A percentile compares a stretch with the other conserved stretches of the same genome.
These are phyloP conservation scores for Salmo trutta DNA, from an alignment of 2,797 vertebrate species.

Conservation along the genomic window DNA sequence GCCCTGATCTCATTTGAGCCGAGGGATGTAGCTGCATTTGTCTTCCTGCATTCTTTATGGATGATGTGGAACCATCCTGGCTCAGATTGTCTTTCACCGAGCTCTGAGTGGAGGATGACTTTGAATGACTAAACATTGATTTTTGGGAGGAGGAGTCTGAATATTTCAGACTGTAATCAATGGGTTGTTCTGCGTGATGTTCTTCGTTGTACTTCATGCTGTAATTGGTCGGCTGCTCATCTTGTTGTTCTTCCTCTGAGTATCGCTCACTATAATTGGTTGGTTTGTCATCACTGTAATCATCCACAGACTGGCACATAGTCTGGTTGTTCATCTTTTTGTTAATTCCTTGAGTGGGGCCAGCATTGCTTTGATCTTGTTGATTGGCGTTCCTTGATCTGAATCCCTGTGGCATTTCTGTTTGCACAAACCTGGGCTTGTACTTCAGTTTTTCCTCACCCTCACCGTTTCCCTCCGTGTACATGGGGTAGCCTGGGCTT, in stretches of 20 bases:
- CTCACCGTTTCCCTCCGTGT: constrained; percentile 68
- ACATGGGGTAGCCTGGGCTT: constrained; percentile 76
- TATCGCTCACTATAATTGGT: constrained; percentile 87
- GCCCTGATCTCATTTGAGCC: constrained; percentile 72
- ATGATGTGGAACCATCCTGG: constrained; percentile 67
- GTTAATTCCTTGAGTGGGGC: constrained; percentile 73
- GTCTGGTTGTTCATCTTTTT: constrained; percentile 74
- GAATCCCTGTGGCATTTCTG: constrained; percentile 80
- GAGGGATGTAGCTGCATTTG: constrained; percentile 82
- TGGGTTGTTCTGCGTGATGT: constrained; percentile 88
- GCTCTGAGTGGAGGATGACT: constrained; percentile 73
- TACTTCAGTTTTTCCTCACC: constrained; percentile 84
- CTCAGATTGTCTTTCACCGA: constrained; percentile 79
- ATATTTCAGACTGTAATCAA: constrained; percentile 97
- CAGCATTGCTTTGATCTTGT: constrained; percentile 77
- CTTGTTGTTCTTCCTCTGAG: constrained; percentile 81
- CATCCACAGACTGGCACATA: constrained; percentile 76
- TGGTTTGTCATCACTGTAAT: constrained; percentile 85
- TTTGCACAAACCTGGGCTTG: constrained; percentile 79
- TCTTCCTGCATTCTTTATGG: constrained; percentile 72
- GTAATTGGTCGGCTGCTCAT: constrained; percentile 85
- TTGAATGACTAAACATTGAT: constrained; percentile 80
- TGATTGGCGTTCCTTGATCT: constrained; percentile 76
- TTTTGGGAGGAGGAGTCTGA: constrained; percentile 76
- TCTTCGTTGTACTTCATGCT: constrained; percentile 85